Evolutionary conservation across 1,140 invertebrate genomes (phyloP).

Genomic region (Samia ricini): DNA sequence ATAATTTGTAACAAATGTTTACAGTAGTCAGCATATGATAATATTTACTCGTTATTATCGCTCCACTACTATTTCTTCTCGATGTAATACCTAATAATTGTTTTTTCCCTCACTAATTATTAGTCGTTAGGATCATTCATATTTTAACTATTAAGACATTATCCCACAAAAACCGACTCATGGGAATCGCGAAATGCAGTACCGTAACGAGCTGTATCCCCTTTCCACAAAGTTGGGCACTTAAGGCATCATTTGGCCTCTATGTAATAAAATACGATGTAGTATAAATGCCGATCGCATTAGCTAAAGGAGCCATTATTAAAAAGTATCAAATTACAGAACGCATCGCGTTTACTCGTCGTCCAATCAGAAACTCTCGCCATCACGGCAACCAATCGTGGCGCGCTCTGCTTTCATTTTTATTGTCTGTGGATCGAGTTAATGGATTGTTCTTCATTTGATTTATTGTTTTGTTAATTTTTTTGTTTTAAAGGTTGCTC

Average conservation of each 20-base stretch:
- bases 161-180: slow-evolving; percentile 27
- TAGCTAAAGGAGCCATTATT: slow-evolving; percentile 76
- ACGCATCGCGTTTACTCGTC: slow-evolving; percentile 44
- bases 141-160: neutral
- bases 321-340: slow-evolving; percentile 75
- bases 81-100: too few relatives aligned
- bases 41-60: neutral
- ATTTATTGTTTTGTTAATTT: slow-evolving; percentile 61
- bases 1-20: slow-evolving; percentile 17
- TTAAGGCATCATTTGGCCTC: slow-evolving; percentile 55
- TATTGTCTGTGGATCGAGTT: slow-evolving; percentile 59
- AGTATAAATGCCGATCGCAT: slow-evolving; percentile 71
- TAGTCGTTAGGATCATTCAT: too few relatives aligned
- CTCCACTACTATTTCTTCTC: neutral
- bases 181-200: slow-evolving; percentile 42
- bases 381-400: slow-evolving; percentile 48
- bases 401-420: slow-evolving; percentile 46
- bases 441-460: slow-evolving; percentile 75
- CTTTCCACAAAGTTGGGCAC: slow-evolving; percentile 35
- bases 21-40: neutral
- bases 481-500: slow-evolving; percentile 36
- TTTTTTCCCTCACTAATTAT: too few relatives aligned
- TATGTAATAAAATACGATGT: slow-evolving; percentile 74
- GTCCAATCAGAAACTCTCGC: slow-evolving; percentile 52
- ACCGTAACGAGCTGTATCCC: slow-evolving; percentile 42